Percentiles rank a stretch among this genome's conserved stretches.
These are phyloP conservation scores for Peromyscus eremicus DNA, from an alignment of 2,797 vertebrate genomes.

Conservation along the genomic window DNA sequence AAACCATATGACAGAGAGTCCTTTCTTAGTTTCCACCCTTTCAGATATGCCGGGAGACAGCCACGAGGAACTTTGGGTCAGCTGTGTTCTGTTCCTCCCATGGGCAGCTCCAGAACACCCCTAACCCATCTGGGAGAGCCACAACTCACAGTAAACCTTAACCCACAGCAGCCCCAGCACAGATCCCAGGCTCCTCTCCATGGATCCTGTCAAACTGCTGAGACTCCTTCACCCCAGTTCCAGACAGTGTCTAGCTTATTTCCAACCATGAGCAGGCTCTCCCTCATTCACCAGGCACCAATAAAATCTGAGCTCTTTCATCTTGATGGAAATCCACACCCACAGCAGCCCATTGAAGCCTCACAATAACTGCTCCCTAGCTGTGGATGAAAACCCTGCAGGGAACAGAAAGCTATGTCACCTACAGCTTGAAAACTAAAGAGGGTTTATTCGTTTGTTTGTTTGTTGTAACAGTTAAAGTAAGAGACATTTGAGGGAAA, in stretches of 20 bases:
- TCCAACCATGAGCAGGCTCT: neutral
- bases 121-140: accelerated
- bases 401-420: neutral
- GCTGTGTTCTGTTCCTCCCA: accelerated
- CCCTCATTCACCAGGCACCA: neutral
- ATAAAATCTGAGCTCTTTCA: neutral
- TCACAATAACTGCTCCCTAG: neutral
- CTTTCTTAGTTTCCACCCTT: too few species aligned
- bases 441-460: neutral
- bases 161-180: conserved; percentile 52
- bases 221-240: neutral
- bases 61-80: neutral
- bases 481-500: neutral
- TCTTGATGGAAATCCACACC: neutral
- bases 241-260: neutral
- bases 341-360: neutral
- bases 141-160: conserved; percentile 68
- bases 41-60: neutral
- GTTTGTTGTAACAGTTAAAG: neutral
- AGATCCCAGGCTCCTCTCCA: neutral
- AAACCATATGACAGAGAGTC: neutral
- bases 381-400: neutral
- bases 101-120: neutral
- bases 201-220: neutral
- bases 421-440: neutral